Evolutionary conservation across 2,888 invertebrate genomes (phyloP), one percentile per base, ranked within the genome.

Genomic region (Agrochola lychnidis): DNA sequence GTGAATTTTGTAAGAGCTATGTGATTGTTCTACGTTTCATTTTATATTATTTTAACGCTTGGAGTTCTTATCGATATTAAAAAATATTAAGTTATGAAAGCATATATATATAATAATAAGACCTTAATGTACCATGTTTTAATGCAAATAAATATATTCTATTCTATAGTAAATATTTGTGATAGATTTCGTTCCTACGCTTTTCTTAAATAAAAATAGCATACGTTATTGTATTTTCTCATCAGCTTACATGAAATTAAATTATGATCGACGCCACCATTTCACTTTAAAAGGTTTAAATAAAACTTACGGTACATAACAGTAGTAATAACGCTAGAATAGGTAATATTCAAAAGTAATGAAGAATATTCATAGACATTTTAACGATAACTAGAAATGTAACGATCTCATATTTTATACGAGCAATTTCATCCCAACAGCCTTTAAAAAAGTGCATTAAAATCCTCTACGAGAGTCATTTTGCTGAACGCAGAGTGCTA

Each of bases 401-500:
- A 76, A 62, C 59, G 76, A 71, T 59, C 67, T 76, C 67, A 72
- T 71, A 64, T 77, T 86, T 83, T 86, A 82, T 88, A 88, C 73
- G 67, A 79, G 70, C 79, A 40, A 75, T 85, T 82, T 83, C 84
- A 79, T 64, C 53, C 22, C 25, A 53, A 71, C 71, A 42, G 73
- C 68, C 61, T 86, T 78, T 82, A 78, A 68, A 87, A 42, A 88
- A 77, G 56, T 76, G 67, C 70, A 73, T 82, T 71, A 81, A 82
- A 86, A 72, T 72, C 14, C 14, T 62, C 25, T 59, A 22, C 68
- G 7, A 66, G 25, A n/a, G 64, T 61, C 53, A 85, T 85, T 85
- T 64, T 63, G 30, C 42, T 73, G 56, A 66, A 82, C 59, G 40
- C 12, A 25, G 22, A 69, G 53, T 56, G 57, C 68, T 62, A 53